A percentile compares a stretch with the other conserved stretches of the same genome.
Evolutionary conservation across 2,113 vertebrate genomes (phyloP).

Genomic region (Mola mola): DNA sequence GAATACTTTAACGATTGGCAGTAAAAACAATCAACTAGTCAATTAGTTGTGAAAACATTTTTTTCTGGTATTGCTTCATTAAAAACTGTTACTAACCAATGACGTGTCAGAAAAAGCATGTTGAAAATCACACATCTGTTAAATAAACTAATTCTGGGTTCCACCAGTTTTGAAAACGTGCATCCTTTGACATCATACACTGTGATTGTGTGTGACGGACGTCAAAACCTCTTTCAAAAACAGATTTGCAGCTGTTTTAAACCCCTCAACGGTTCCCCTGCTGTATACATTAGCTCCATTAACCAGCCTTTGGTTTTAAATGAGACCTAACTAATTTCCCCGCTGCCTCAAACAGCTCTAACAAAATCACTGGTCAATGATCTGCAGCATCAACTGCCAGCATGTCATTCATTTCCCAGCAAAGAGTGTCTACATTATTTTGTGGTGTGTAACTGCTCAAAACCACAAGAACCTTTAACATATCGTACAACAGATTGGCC

Average conservation of each 20-base stretch:
- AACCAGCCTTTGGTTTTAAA: neutral
- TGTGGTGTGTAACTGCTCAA: neutral
- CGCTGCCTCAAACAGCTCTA: constrained; percentile 1
- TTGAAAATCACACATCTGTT: no score
- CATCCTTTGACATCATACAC: no score
- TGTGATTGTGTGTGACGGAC: no score
- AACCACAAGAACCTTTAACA: neutral
- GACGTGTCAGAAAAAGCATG: no score
- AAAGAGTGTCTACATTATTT: neutral
- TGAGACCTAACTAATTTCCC: neutral
- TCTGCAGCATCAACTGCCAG: constrained; percentile 8
- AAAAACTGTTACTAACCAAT: no score
- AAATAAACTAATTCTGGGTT: no score
- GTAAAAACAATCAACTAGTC: no score
- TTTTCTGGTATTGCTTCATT: no score
- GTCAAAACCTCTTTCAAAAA: neutral
- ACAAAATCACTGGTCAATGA: constrained; percentile 36
- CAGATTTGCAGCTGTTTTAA: neutral
- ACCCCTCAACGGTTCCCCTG: no score
- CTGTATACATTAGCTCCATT: constrained; percentile 9
- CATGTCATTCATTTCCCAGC: constrained; percentile 20
- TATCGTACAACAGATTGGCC: neutral
- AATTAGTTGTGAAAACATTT: no score
- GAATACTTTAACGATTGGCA: neutral
- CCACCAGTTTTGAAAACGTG: no score